Conservation (phyloP, 2,888 invertebrate species). For the Pedicia rivosa region DNA sequence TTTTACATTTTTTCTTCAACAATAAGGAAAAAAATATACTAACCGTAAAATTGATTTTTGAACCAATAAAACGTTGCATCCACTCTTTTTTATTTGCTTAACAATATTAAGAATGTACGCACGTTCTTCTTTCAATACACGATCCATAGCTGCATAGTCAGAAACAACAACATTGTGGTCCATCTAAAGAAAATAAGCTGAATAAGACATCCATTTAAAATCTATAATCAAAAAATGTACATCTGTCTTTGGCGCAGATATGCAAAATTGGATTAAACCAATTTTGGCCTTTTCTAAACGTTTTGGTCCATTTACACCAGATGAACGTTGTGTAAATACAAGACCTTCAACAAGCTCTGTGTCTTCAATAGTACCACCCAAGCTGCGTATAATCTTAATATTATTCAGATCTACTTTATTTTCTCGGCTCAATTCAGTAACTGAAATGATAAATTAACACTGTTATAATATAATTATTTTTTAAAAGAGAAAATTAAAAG, state of each 20-base stretch:
- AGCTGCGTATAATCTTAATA: conserved; percentile 90
- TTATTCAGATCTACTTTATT: conserved; percentile 80
- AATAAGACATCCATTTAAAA: neutral
- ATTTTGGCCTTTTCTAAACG: conserved; percentile 96
- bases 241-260: conserved; percentile 98
- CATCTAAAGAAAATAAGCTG: conserved; percentile 42
- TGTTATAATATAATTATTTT: too few relatives aligned
- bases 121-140: conserved; percentile 93
- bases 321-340: conserved; percentile 77
- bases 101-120: conserved; percentile 96
- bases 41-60: conserved; percentile 63
- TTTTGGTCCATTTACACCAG: conserved; percentile 82
- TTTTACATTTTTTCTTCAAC: neutral
- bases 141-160: conserved; percentile 99
- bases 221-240: conserved; percentile 39
- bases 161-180: conserved; percentile 91
- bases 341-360: conserved; percentile 92
- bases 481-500: too few relatives aligned
- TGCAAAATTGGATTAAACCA: conserved; percentile 97
- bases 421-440: conserved; percentile 41
- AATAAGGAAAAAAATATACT: conserved; percentile 10
- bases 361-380: conserved; percentile 96
- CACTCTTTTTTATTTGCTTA: conserved; percentile 96
- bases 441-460: too few relatives aligned
- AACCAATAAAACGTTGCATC: conserved; percentile 93